Base-by-base conservation (phyloP, 2,113 vertebrate genomes). In the Tichodroma muraria region DNA sequence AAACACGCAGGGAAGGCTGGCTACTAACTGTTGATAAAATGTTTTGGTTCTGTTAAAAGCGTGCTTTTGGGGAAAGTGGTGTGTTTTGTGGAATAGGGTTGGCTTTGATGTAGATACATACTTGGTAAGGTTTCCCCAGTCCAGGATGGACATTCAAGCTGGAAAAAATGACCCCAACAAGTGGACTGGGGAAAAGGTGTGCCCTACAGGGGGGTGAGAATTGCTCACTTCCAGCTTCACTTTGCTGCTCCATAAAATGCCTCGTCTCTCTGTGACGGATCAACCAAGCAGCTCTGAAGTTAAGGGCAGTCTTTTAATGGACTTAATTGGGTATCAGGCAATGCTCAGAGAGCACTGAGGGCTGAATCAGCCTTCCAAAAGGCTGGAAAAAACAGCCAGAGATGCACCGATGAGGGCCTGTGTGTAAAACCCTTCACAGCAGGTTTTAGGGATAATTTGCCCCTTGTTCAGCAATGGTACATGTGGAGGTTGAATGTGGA, bases 131-230 rank as follows among this genome's bases (percentile, higher is more conserved):
- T 38, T 73, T 57, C 24, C 64, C 28, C 11, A 8, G 28, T 7
- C 10, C 38, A 52, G 61, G 59, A 15, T n/a, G 44, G 40, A 57
- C 11, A 12, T 6, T 8, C 8, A 42, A 68, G 49, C 7, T 8
- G 19, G 42, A 70, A 57, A 69, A 72, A 73, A 73, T 6, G 2
- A 28, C 8, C 21, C 22, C n/a, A 80, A 16, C 16, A 47, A 35
- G 14, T 0, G 1, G 31, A 22, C 10, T 59, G 56, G 31, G 38
- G 64, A 14, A 24, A 31, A 52, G n/a, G 31, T 24, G 22, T 30
- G 12, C 17, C 27, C 61, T 30, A 0, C 2, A 1, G 0, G 9
- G 21, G 49, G 37, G 8, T 18, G n/a, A 28, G 22, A 64, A 22
- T n/a, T 76, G 61, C 27, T 31, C 28, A 3, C 2, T 4, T 40